Conservation (phyloP, 2,113 vertebrate species). For the Zosterops borbonicus region DNA sequence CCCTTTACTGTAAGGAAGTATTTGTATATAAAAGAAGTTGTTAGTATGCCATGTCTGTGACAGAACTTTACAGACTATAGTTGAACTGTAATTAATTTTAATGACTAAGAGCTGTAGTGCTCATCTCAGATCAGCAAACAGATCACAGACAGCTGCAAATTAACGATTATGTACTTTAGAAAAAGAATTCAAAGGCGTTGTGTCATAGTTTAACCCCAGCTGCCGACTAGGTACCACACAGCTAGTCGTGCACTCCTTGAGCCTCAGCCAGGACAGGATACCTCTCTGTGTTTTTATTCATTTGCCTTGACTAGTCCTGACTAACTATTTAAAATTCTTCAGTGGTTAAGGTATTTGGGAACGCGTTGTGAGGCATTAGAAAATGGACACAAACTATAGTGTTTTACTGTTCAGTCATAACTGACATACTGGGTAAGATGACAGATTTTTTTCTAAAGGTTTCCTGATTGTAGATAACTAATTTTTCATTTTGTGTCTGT, state of each 20-base stretch:
- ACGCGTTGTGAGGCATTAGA: background rate
- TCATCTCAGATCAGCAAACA: background rate
- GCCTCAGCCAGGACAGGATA: background rate
- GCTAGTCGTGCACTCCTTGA: accelerated
- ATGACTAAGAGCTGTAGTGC: background rate
- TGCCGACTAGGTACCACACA: background rate
- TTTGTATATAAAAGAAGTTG: background rate
- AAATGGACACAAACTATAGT: background rate
- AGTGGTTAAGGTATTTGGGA: background rate
- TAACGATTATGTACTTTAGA: background rate
- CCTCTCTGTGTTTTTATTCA: background rate
- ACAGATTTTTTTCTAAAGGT: background rate
- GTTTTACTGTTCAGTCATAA: background rate
- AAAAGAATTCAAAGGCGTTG: background rate
- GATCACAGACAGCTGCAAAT: constrained; percentile 6
- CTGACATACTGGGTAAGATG: background rate
- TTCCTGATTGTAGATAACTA: background rate
- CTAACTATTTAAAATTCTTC: constrained; percentile 9
- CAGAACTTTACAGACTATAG: background rate
- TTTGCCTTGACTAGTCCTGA: constrained; percentile 17
- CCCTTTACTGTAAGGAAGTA: background rate
- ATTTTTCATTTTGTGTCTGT: background rate
- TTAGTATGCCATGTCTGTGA: background rate
- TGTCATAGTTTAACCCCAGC: background rate
- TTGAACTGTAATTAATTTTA: constrained; percentile 29